phyloP scores from a whole-genome alignment of 2,113 vertebrate species.

The Neotoma lepida region DNA sequence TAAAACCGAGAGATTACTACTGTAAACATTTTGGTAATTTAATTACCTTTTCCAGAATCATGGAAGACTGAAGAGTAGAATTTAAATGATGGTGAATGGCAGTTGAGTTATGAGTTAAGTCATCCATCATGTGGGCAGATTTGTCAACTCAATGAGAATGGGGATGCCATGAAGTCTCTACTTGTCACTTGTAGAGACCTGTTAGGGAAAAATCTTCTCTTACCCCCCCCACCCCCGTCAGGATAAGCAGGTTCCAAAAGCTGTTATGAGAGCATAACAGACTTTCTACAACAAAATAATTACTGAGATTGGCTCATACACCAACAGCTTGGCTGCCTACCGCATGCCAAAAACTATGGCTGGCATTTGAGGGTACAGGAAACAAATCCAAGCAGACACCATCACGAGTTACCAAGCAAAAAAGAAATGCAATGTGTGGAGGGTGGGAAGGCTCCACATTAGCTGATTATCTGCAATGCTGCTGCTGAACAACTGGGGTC shows the following conservation, averaged over 20 bases:
- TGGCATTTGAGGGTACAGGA: neutral
- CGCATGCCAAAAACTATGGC: neutral
- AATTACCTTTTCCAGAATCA: constrained; percentile 8
- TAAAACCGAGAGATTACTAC: neutral
- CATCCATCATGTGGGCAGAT: neutral
- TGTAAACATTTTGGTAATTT: constrained; percentile 53
- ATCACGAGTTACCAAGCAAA: neutral
- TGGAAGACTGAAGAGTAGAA: constrained; percentile 25
- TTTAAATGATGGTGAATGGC: constrained; percentile 28
- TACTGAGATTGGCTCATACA: constrained; percentile 6
- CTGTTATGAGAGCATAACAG: constrained; percentile 7
- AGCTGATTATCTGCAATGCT: neutral
- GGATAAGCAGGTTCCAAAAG: neutral
- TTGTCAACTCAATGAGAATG: neutral
- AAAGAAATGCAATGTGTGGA: constrained; percentile 16
- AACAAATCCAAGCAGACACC: constrained; percentile 34
- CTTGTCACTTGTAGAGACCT: constrained; percentile 12
- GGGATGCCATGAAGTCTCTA: neutral
- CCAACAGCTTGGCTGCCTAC: neutral
- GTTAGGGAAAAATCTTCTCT: neutral
- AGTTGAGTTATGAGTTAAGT: neutral
- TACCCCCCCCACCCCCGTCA: neutral
- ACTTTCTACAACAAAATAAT: constrained; percentile 42
- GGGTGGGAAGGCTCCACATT: neutral
- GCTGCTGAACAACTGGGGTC: neutral